Conservation (phyloP, 1,140 invertebrate genomes). For the Cotesia glomerata region DNA sequence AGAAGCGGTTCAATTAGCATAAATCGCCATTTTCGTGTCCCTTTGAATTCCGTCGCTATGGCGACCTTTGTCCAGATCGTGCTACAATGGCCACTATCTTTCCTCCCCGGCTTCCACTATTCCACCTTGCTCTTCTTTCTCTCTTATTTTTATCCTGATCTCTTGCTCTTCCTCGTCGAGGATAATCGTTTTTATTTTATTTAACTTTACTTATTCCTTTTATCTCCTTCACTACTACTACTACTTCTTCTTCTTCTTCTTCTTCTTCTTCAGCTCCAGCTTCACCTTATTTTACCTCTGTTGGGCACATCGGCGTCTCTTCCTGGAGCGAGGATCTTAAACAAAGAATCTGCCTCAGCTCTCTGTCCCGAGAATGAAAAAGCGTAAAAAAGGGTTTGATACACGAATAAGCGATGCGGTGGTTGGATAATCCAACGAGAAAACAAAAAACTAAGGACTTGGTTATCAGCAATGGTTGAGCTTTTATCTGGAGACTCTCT, state of each 20-base stretch:
- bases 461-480: conserved; percentile 4
- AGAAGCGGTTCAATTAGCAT: conserved; percentile 50
- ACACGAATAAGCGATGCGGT: conserved; percentile 55
- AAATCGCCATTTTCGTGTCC: conserved; percentile 52
- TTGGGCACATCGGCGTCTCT: conserved; percentile 25
- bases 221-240: conserved; percentile 16
- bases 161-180: conserved; percentile 27
- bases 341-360: conserved; percentile 51
- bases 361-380: conserved; percentile 43
- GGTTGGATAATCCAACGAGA: conserved; percentile 48
- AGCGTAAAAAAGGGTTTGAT: conserved; percentile 50
- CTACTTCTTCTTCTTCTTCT: conserved; percentile 11
- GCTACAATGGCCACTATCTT: conserved; percentile 56
- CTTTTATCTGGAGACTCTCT: too few relatives aligned
- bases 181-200: conserved; percentile 21
- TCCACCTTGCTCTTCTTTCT: conserved; percentile 31
- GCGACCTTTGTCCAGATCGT: conserved; percentile 57
- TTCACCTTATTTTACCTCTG: background rate
- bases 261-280: conserved; percentile 14
- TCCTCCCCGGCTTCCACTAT: conserved; percentile 29
- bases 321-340: conserved; percentile 49
- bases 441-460: conserved; percentile 42
- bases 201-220: conserved; percentile 1
- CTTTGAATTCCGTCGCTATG: conserved; percentile 57
- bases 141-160: conserved; percentile 16